phyloP scores from a whole-genome alignment of 1,140 invertebrate species.

The Neuroterus valhalla region DNA sequence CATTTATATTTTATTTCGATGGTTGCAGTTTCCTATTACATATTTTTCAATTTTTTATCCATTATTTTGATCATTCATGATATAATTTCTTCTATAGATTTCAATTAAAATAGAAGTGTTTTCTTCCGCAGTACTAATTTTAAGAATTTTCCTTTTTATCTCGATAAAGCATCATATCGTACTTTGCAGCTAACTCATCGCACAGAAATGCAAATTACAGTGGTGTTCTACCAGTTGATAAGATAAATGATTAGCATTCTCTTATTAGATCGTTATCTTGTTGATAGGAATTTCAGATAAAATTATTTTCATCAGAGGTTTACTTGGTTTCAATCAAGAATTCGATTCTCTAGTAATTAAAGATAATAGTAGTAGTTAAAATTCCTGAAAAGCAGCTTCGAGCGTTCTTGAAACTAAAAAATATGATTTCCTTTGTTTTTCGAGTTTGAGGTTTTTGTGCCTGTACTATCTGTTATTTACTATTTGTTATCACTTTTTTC shows the following conservation, averaged over 20 bases:
- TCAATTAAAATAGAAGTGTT: too few relatives aligned
- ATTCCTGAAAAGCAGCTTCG: too few relatives aligned
- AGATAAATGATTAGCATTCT: conserved; percentile 15
- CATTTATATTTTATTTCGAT: too few relatives aligned
- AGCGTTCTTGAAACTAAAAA: too few relatives aligned
- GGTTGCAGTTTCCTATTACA: too few relatives aligned
- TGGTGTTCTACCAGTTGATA: conserved; percentile 9
- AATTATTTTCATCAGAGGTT: background rate
- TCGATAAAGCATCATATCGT: background rate
- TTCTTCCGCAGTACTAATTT: too few relatives aligned
- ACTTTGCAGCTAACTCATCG: background rate
- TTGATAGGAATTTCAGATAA: background rate
- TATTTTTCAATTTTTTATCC: background rate
- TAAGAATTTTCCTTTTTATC: background rate
- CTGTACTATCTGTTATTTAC: too few relatives aligned
- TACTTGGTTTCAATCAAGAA: background rate
- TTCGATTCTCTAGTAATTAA: background rate
- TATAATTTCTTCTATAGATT: too few relatives aligned
- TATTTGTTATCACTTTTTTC: too few relatives aligned
- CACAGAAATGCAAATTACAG: background rate
- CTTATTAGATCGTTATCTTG: conserved; percentile 12
- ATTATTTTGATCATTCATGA: too few relatives aligned
- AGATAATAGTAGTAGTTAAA: background rate
- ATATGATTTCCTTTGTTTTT: too few relatives aligned
- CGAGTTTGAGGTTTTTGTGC: too few relatives aligned